Conservation (phyloP, 2,888 invertebrate genomes). For the Eupithecia vulgata region DNA sequence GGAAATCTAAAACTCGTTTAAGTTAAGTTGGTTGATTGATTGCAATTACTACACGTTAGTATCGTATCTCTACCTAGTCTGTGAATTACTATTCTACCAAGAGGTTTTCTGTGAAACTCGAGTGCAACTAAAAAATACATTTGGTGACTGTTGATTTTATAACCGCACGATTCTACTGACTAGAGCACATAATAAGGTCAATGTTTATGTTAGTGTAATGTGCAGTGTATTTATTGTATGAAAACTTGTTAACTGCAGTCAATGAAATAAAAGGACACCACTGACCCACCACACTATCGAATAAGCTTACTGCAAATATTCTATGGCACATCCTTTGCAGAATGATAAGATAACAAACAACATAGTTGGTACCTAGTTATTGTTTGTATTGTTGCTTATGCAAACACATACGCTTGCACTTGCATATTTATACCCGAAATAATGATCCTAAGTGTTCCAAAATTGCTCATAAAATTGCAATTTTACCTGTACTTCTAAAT, state of each 20-base stretch:
- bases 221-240: not conserved
- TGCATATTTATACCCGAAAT: not conserved
- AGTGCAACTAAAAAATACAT: conserved; percentile 36
- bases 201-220: not conserved
- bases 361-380: too few species aligned
- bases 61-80: too few species aligned
- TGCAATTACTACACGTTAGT: too few species aligned
- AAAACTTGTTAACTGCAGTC: not conserved
- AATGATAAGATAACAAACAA: too few species aligned
- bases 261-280: not conserved
- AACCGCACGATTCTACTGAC: conserved; percentile 37
- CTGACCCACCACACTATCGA: not conserved
- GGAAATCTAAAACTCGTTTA: too few species aligned
- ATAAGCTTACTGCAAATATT: not conserved
- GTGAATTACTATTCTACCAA: not conserved
- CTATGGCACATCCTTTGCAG: not conserved
- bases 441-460: not conserved
- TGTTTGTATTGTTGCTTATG: too few species aligned
- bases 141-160: conserved; percentile 35
- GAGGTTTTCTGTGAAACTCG: conserved; percentile 11
- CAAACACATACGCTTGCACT: not conserved
- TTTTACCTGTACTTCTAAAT: not conserved
- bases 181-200: conserved; percentile 21
- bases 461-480: not conserved
- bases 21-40: not conserved